A percentile compares a stretch with the other conserved stretches of the same genome.
These are phyloP conservation scores for Gambusia yucatana DNA, from an alignment of 2,797 vertebrate genomes.

Conservation along the genomic window DNA sequence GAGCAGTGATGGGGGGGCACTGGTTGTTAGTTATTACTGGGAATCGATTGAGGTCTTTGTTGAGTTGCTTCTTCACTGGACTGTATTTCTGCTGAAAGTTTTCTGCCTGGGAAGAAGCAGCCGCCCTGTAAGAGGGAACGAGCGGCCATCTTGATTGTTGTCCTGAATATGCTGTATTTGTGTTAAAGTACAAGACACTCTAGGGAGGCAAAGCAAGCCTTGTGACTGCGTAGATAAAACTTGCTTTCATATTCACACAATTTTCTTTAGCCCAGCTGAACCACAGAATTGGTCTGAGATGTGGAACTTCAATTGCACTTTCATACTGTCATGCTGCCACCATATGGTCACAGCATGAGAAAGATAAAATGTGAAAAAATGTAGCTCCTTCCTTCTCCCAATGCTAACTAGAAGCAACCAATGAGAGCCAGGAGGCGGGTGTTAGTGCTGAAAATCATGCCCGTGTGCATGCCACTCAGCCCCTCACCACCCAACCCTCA, in stretches of 20 bases:
- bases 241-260: neutral
- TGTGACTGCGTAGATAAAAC: neutral
- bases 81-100: conserved; percentile 26
- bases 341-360: too few relatives aligned
- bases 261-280: neutral
- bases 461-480: too few relatives aligned
- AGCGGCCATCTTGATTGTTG: neutral
- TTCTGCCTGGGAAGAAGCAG: conserved; percentile 10
- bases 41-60: conserved; percentile 73
- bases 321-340: neutral
- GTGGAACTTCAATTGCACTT: neutral
- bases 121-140: neutral
- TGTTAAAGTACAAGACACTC: neutral
- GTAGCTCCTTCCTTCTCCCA: too few relatives aligned
- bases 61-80: conserved; percentile 40
- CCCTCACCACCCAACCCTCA: too few relatives aligned
- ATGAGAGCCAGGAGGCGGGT: too few relatives aligned
- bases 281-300: neutral
- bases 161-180: neutral
- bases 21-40: conserved; percentile 75
- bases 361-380: too few relatives aligned
- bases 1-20: conserved; percentile 64
- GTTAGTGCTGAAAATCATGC: too few relatives aligned
- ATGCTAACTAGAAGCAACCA: too few relatives aligned
- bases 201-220: neutral